A percentile compares a stretch with the other conserved stretches of the same genome.
phyloP scores from a whole-genome alignment of 2,888 invertebrate genomes.

The Drosophila incognita region DNA sequence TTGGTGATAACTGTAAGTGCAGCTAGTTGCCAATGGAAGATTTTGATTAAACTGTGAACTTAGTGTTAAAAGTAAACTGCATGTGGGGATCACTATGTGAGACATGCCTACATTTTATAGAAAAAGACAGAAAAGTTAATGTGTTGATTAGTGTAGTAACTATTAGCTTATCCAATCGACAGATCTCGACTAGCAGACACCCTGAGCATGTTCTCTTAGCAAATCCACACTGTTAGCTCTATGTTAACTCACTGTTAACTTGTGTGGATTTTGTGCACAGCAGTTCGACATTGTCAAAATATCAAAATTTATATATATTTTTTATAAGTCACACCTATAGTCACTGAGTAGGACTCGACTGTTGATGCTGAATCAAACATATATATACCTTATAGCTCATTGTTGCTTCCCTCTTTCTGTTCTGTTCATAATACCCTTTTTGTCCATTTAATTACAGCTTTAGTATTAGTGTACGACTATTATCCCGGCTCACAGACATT shows the following conservation, averaged over 20 bases:
- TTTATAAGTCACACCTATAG: neutral
- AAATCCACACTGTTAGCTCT: neutral
- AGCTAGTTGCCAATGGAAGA: no score
- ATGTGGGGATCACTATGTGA: no score
- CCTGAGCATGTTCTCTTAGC: neutral
- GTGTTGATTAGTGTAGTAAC: no score
- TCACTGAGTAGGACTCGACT: neutral
- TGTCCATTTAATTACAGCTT: constrained; percentile 86
- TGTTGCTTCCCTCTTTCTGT: neutral
- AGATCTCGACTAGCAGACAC: neutral
- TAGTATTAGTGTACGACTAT: constrained; percentile 98
- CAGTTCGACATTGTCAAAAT: neutral
- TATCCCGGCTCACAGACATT: constrained; percentile 96
- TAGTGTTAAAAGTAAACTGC: no score
- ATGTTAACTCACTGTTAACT: neutral
- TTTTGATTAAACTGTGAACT: no score
- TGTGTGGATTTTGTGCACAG: neutral
- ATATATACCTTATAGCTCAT: neutral
- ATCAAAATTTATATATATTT: neutral
- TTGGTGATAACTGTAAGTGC: constrained; percentile 96
- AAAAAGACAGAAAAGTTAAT: neutral
- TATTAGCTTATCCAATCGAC: neutral
- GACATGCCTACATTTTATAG: neutral
- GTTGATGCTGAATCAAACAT: no score
- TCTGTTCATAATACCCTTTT: neutral